Conservation (phyloP, 2,888 invertebrate species). For the Poecilobothrus nobilitatus region DNA sequence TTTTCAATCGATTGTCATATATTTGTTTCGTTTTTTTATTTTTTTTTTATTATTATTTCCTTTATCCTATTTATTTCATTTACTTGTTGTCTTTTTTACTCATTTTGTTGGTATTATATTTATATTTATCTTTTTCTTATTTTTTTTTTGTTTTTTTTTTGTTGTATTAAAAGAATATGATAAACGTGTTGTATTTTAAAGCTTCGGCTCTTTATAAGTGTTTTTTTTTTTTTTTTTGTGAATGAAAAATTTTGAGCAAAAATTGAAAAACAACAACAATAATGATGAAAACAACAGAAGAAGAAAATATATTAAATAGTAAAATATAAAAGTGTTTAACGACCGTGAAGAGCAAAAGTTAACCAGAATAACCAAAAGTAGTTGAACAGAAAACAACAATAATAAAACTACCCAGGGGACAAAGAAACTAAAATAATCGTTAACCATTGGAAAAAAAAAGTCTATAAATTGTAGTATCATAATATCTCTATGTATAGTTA, state of each 20-base stretch:
- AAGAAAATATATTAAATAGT: neutral
- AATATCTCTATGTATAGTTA: no score
- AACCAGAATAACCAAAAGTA: neutral
- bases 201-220: neutral
- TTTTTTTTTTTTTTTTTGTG: neutral
- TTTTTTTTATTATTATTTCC: no score
- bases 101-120: no score
- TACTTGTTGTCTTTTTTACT: no score
- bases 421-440: neutral
- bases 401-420: neutral
- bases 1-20: neutral
- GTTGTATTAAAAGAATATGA: no score
- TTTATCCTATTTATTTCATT: no score
- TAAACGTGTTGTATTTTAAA: neutral
- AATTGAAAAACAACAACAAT: neutral
- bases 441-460: neutral
- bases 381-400: neutral
- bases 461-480: no score
- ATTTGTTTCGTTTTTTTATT: no score
- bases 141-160: no score
- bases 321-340: neutral
- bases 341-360: neutral
- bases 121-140: no score
- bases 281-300: neutral
- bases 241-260: neutral